phyloP scores from a whole-genome alignment of 2,797 vertebrate species.

The Clarias pachynema region DNA sequence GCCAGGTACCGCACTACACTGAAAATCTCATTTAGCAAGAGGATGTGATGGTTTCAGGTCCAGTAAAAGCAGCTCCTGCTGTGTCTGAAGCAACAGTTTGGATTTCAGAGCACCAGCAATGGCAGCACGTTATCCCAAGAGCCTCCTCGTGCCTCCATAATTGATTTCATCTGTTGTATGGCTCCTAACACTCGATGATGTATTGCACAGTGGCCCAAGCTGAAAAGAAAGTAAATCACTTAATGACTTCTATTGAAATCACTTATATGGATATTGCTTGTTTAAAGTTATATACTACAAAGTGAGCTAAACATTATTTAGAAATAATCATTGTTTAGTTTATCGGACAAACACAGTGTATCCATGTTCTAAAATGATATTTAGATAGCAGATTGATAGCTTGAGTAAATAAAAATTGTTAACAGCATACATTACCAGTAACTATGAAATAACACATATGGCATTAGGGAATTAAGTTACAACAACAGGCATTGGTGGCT shows the following conservation, averaged over 20 bases:
- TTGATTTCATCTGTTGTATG: slow-evolving; percentile 64
- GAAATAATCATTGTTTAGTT: neutral
- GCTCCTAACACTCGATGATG: neutral
- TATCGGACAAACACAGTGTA: neutral
- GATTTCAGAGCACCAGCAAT: slow-evolving; percentile 52
- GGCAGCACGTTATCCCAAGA: slow-evolving; percentile 44
- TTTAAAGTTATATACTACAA: no score
- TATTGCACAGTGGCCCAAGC: neutral
- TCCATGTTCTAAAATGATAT: neutral
- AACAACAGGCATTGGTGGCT: no score
- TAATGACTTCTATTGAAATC: neutral
- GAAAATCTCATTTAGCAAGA: slow-evolving; percentile 70
- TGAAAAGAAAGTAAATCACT: neutral
- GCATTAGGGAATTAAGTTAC: no score
- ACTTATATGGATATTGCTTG: neutral
- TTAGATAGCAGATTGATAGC: neutral
- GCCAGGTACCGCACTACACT: slow-evolving; percentile 73
- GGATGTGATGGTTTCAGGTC: slow-evolving; percentile 59
- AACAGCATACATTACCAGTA: neutral
- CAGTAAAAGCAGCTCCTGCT: slow-evolving; percentile 70
- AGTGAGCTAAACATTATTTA: neutral
- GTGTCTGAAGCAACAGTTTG: slow-evolving; percentile 56
- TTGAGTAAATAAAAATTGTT: neutral
- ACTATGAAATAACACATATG: no score
- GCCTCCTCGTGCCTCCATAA: slow-evolving; percentile 49